Evolutionary conservation across 1,140 invertebrate genomes (phyloP).

Genomic region (Drosophila athabasca): DNA sequence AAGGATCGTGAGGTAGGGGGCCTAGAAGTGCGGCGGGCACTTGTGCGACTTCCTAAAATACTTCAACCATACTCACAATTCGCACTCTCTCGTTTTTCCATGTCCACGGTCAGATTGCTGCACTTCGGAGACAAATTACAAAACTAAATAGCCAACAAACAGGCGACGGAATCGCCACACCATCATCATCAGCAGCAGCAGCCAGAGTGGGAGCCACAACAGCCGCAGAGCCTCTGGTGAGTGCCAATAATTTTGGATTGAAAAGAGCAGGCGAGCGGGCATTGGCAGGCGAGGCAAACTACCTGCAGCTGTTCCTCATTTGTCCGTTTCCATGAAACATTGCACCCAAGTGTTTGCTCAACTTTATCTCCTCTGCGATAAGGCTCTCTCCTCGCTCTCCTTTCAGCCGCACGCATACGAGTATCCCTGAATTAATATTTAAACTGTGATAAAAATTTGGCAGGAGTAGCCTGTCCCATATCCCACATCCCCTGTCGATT

Average conservation of each 20-base stretch:
- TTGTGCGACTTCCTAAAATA: slow-evolving; percentile 45
- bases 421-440: slow-evolving; percentile 80
- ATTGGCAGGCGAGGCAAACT: no score
- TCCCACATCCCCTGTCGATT: no score
- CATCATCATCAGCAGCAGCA: slow-evolving; percentile 2
- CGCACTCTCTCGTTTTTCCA: neutral
- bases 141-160: slow-evolving; percentile 57
- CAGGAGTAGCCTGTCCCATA: slow-evolving; percentile 40
- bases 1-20: slow-evolving; percentile 87
- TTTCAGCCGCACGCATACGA: slow-evolving; percentile 13
- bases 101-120: slow-evolving; percentile 56
- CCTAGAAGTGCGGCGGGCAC: slow-evolving; percentile 8
- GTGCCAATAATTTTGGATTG: no score
- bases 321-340: slow-evolving; percentile 3
- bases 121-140: slow-evolving; percentile 68
- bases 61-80: neutral
- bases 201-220: no score
- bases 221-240: no score
- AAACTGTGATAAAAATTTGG: slow-evolving; percentile 67
- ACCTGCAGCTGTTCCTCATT: slow-evolving; percentile 7
- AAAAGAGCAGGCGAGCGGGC: no score
- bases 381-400: slow-evolving; percentile 13
- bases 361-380: slow-evolving; percentile 28
- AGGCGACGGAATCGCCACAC: slow-evolving; percentile 14
- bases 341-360: slow-evolving; percentile 36